Evolutionary conservation across 2,888 invertebrate genomes (phyloP), one percentile per base, ranked within the genome.

Genomic region (Lasioglossum marginatum): DNA sequence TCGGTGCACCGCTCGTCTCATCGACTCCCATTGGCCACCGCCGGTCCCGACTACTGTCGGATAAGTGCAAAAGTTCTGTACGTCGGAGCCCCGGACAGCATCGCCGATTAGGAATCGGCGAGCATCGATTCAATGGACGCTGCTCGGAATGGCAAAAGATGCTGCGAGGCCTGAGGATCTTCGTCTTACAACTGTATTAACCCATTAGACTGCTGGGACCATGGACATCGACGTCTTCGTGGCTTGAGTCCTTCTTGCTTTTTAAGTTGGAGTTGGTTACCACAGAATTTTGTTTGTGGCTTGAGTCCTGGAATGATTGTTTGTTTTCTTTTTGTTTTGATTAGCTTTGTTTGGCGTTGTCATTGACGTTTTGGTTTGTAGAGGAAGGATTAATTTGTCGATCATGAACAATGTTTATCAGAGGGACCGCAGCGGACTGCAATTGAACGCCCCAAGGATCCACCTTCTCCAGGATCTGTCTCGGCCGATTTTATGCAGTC

Each of bases 401-500:
- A 10, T 8, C 3, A n/a, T 3, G 37, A 73, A 76, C 45, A 73
- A 45, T 76, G 79, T 79, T 48, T 16, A 14, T 40, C 34, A 1
- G 2, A 19, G 43, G 16, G 6, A 5, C 27, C 34, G 16, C 4
- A 19, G 60, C 43, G 31, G 8, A 52, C n/a, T 52, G n/a, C 8
- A 52, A 52, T 52, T 31, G n/a, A 70, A 70, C 72, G 80, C 43
- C 14, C 12, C 34, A 43, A 75, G 84, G 82, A 76, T 48, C 73
- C 68, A 48, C 60, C 60, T 71, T 6, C 31, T 63, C 2, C 16
- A 23, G 66, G 82, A 81, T 80, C 75, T 74, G 57, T 75, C 66
- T 68, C 45, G 45, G 71, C 23, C 83, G 89, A 92, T 93, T 92
- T 91, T 88, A 89, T 88, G 83, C 86, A 79, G 81, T 79, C 81